Percentiles rank a stretch among this genome's conserved stretches.
Conservation (phyloP, 1,140 invertebrate genomes). For the Penaeus japonicus region DNA sequence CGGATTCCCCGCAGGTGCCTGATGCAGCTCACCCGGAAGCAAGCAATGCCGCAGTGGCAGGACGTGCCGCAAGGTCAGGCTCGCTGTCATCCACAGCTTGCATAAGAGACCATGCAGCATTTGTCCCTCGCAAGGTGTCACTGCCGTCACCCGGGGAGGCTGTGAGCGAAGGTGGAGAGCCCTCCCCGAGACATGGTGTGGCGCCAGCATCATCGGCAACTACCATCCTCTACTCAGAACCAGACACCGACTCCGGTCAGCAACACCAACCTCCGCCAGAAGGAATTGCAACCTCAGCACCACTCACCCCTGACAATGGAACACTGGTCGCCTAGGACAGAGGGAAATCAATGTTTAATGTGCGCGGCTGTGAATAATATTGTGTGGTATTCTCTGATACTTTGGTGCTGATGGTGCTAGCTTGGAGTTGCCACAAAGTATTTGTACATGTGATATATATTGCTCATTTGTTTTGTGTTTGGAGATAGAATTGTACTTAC, state of each 20-base stretch:
- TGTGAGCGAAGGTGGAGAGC: slow-evolving; percentile 46
- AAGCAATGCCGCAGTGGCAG: not conserved
- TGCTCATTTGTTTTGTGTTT: slow-evolving; percentile 46
- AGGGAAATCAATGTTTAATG: slow-evolving; percentile 11
- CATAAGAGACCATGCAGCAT: slow-evolving; percentile 26
- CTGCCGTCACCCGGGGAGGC: slow-evolving; percentile 42
- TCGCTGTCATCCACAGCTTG: slow-evolving; percentile 39
- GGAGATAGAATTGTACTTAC: not conserved
- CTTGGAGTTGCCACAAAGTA: slow-evolving; percentile 35
- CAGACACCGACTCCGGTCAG: slow-evolving; percentile 44
- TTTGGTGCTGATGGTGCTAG: slow-evolving; percentile 39
- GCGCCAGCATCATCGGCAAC: slow-evolving; percentile 50
- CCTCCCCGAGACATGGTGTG: slow-evolving; percentile 45
- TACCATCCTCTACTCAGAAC: slow-evolving; percentile 48
- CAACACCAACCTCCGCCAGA: slow-evolving; percentile 23
- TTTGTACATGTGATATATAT: slow-evolving; percentile 52
- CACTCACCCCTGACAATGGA: slow-evolving; percentile 12
- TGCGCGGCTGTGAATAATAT: slow-evolving; percentile 24
- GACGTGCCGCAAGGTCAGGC: slow-evolving; percentile 32
- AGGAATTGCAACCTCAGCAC: not conserved
- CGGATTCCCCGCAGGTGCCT: slow-evolving; percentile 4
- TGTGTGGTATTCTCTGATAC: slow-evolving; percentile 21
- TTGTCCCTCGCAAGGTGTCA: slow-evolving; percentile 45
- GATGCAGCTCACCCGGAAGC: slow-evolving; percentile 13
- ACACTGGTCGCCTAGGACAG: slow-evolving; percentile 31